A percentile compares a stretch with the other conserved stretches of the same genome.
Conservation (phyloP, 2,888 invertebrate genomes). For the Malthinus flaveolus region DNA sequence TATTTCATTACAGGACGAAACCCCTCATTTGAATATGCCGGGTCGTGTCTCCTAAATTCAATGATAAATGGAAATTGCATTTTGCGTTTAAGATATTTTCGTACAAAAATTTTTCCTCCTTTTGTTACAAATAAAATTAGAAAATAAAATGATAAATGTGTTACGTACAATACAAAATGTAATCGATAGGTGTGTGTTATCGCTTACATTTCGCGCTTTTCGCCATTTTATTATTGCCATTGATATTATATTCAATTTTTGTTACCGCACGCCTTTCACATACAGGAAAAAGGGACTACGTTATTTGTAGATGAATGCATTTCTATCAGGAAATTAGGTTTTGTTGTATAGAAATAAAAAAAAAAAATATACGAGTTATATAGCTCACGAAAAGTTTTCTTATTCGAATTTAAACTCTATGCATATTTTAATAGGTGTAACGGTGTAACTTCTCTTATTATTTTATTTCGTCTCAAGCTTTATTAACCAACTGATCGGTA, state of each 20-base stretch:
- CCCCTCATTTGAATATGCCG: constrained; percentile 29
- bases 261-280: constrained; percentile 8
- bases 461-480: too few species aligned
- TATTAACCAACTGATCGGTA: too few species aligned
- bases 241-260: constrained; percentile 14
- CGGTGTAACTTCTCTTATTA: too few species aligned
- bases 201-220: constrained; percentile 3
- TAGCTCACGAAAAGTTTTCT: background rate
- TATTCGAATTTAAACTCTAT: background rate
- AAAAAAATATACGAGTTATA: background rate
- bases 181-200: constrained; percentile 19
- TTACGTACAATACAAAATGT: constrained; percentile 9
- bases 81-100: constrained; percentile 28
- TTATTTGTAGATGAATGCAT: constrained; percentile 12
- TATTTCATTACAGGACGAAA: constrained; percentile 28
- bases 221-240: constrained; percentile 8
- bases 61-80: constrained; percentile 31
- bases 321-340: constrained; percentile 19
- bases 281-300: constrained; percentile 7
- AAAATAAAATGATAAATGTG: constrained; percentile 29
- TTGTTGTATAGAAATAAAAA: background rate
- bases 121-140: constrained; percentile 29
- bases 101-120: constrained; percentile 20
- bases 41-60: constrained; percentile 30
- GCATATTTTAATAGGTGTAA: too few species aligned